Conservation (phyloP, 2,888 invertebrate species). For the Hypena proboscidalis region DNA sequence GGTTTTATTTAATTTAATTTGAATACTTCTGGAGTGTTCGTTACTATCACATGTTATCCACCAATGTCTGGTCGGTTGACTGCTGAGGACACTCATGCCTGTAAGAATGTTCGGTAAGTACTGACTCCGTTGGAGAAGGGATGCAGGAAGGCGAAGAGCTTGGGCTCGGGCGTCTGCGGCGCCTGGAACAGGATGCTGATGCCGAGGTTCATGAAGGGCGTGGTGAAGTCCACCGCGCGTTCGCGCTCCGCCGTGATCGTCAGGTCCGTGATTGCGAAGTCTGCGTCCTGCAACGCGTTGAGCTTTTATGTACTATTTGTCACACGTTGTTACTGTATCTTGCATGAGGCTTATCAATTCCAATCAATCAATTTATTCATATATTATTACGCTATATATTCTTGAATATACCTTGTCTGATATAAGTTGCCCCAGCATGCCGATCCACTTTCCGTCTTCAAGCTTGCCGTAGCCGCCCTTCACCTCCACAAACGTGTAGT, state of each 20-base stretch:
- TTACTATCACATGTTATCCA: too few species aligned
- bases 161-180: constrained; percentile 92
- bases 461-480: constrained; percentile 89
- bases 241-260: constrained; percentile 96
- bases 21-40: too few species aligned
- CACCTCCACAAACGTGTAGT: constrained; percentile 92
- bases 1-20: too few species aligned
- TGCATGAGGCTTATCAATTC: too few species aligned
- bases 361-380: too few species aligned
- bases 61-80: too few species aligned
- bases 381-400: too few species aligned
- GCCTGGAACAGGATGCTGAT: constrained; percentile 95
- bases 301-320: background rate
- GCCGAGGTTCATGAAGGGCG: constrained; percentile 97
- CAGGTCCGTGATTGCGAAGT: constrained; percentile 96
- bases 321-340: too few species aligned
- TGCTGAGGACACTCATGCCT: too few species aligned
- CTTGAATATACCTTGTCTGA: constrained; percentile 87
- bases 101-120: too few species aligned
- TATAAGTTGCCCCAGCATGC: constrained; percentile 89
- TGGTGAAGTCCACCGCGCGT: constrained; percentile 96
- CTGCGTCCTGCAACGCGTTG: constrained; percentile 86
- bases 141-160: constrained; percentile 95
- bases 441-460: constrained; percentile 87
- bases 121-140: constrained; percentile 91